Evolutionary conservation across 2,797 vertebrate genomes (phyloP), one percentile per base, ranked within the genome.

Genomic region (Tiaroga cobitis): DNA sequence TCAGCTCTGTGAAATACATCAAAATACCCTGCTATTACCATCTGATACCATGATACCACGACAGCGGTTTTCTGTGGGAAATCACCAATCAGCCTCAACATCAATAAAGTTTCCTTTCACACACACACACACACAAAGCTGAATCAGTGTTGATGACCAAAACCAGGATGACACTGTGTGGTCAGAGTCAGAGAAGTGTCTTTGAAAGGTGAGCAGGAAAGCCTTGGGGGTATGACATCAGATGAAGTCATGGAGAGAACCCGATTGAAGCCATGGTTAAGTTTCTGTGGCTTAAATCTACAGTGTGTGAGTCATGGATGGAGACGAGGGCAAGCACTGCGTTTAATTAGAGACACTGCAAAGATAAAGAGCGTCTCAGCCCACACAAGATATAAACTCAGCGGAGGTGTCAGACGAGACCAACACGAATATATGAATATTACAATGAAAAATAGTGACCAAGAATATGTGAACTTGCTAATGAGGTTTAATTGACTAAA

Each of bases 301-400:
- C 85, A 80, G 70, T 85, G 77, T 49, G 13, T 82, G 63, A 88
- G 75, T 85, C 59, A 68, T 56, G 19, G 85, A 85, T 78, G 83
- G 37, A 86, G 61, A 37, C 41, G 79, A 85, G 82, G 39, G 80
- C 80, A 86, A 77, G 84, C 80, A 76, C 81, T 93, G 90, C 80
- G 59, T 93, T 91, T 89, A 92, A 90, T 92, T 80, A 88, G 11
- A 84, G 9, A 85, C 69, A 15, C 54, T 4, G 61, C 54, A 63
- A 82, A 72, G 37, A 43, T 34, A n/a, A 68, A 63, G 61, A 69
- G 69, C 4, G 11, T 39, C 49, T 39, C 80, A 21, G 65, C 24
- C 68, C 26, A 82, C 80, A 18, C 79, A 3, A 43, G 24, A 69
- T 19, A n/a, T 26, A 70, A 54, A 69, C 43, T 34, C 73, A 49